These are phyloP conservation scores for Irena cyanogastra DNA, from an alignment of 2,113 vertebrate species.

Conservation along the genomic window DNA sequence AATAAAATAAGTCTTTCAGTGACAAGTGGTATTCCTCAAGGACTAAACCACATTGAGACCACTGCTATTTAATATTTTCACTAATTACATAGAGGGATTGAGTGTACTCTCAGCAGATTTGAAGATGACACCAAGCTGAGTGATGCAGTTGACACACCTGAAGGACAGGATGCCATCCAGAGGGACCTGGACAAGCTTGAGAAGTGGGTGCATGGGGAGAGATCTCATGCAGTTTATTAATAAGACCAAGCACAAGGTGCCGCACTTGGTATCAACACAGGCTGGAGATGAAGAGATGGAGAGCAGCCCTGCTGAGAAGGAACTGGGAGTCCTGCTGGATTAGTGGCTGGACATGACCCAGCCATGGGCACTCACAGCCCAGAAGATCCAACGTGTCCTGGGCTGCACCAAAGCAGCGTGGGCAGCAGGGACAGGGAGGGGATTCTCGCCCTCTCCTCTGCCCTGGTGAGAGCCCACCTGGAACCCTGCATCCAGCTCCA, in stretches of 20 bases:
- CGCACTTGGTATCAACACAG: not conserved
- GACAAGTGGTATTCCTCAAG: not conserved
- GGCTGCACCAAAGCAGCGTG: too few species aligned
- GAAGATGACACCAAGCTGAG: not conserved
- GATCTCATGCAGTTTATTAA: not conserved
- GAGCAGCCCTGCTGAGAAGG: not conserved
- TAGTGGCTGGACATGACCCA: not conserved
- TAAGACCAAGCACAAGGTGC: not conserved
- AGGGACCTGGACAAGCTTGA: not conserved
- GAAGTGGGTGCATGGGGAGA: not conserved
- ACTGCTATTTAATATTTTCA: not conserved
- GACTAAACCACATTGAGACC: too few species aligned
- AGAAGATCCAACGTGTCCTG: fast-evolving
- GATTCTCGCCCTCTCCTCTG: not conserved
- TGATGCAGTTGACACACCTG: not conserved
- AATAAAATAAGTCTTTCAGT: not conserved
- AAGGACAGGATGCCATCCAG: not conserved
- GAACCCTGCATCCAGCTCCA: fast-evolving
- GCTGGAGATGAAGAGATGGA: not conserved
- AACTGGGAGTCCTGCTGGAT: not conserved
- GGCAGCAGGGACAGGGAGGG: not conserved
- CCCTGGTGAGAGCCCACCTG: not conserved
- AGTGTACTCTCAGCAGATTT: not conserved
- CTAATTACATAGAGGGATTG: not conserved
- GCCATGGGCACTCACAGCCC: fast-evolving